Percentiles rank a stretch among this genome's conserved stretches.
phyloP scores from a whole-genome alignment of 2,113 vertebrate species.

The Castor canadensis region DNA sequence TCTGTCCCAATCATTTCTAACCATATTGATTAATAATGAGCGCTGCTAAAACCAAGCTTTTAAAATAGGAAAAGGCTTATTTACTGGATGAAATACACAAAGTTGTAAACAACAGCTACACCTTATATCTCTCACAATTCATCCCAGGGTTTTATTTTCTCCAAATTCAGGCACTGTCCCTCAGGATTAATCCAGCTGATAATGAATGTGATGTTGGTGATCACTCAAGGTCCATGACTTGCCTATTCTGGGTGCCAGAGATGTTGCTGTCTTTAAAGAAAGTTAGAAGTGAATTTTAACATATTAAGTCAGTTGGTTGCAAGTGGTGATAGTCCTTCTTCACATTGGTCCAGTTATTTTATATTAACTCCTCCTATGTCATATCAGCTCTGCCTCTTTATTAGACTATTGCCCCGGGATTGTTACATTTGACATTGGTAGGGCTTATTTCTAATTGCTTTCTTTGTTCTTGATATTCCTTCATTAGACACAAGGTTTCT shows the following conservation, averaged over 20 bases:
- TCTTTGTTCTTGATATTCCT: background rate
- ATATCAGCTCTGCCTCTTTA: background rate
- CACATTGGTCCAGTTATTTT: background rate
- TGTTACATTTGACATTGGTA: background rate
- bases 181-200: background rate
- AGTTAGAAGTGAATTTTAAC: background rate
- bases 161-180: background rate
- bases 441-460: background rate
- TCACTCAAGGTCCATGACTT: background rate
- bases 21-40: background rate
- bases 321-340: background rate
- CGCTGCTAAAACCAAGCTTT: background rate
- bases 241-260: background rate
- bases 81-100: background rate
- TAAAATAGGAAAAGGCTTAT: background rate
- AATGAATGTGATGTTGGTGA: background rate
- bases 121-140: background rate
- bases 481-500: background rate
- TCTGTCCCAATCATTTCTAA: background rate
- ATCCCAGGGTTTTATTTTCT: background rate
- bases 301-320: background rate
- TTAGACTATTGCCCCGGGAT: background rate
- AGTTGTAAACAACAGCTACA: background rate
- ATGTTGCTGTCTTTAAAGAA: background rate
- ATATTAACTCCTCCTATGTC: background rate